Percentiles rank a stretch among this genome's conserved stretches.
Conservation (phyloP, 2,113 vertebrate species). For the Chitala chitala region DNA sequence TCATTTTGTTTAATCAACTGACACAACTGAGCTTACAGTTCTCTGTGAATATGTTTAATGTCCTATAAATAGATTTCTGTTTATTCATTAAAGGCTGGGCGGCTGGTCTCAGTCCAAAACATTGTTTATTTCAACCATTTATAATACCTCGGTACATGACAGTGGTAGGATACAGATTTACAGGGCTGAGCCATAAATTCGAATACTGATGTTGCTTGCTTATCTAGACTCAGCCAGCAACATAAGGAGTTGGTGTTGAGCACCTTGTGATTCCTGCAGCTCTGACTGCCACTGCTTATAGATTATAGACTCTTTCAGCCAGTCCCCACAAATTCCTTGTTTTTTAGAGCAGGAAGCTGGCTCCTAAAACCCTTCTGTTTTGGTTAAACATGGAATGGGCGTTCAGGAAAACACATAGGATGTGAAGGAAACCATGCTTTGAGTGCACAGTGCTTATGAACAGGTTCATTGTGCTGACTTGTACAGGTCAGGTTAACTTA, state of each 20-base stretch:
- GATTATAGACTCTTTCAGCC: constrained; percentile 27
- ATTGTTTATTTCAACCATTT: constrained; percentile 16
- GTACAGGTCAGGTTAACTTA: no score
- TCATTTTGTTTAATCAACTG: constrained; percentile 32
- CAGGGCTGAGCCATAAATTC: constrained; percentile 28
- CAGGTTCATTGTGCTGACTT: no score
- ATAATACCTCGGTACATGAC: constrained; percentile 27
- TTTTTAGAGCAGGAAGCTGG: not conserved
- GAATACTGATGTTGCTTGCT: constrained; percentile 24
- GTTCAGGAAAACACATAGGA: not conserved
- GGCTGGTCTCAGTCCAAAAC: not conserved
- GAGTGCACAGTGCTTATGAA: no score
- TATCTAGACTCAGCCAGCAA: constrained; percentile 30
- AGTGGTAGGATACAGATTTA: constrained; percentile 35
- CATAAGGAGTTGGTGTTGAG: constrained; percentile 20
- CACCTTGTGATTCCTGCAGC: constrained; percentile 29
- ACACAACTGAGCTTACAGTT: constrained; percentile 22
- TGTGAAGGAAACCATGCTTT: no score
- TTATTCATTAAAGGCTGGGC: not conserved
- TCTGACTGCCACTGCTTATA: constrained; percentile 19
- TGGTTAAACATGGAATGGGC: not conserved
- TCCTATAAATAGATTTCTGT: constrained; percentile 26
- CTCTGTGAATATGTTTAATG: constrained; percentile 30
- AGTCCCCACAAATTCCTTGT: not conserved
- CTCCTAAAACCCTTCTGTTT: not conserved